A percentile compares a stretch with the other conserved stretches of the same genome.
phyloP scores from a whole-genome alignment of 2,113 vertebrate genomes.

The Sapajus apella region DNA sequence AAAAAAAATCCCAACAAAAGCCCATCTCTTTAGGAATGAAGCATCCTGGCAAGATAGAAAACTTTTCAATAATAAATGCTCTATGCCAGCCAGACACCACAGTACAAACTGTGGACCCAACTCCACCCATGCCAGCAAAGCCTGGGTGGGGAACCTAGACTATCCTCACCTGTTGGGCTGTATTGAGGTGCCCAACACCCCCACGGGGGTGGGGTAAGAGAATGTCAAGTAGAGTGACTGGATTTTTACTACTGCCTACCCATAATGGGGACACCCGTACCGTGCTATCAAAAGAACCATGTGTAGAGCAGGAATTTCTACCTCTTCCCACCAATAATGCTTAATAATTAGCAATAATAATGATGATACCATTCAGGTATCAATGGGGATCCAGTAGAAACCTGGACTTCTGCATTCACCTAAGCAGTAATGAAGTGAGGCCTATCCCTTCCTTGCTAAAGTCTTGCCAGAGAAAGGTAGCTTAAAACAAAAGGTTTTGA shows the following conservation, averaged over 20 bases:
- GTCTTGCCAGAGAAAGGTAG: neutral
- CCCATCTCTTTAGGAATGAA: neutral
- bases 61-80: neutral
- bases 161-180: neutral
- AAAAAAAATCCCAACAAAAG: neutral
- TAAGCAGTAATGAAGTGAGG: neutral
- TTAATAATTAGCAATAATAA: neutral
- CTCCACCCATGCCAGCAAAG: neutral
- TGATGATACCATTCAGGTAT: neutral
- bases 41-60: neutral
- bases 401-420: neutral
- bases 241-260: neutral
- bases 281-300: neutral
- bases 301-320: neutral
- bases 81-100: neutral
- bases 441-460: neutral
- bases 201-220: neutral
- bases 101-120: neutral
- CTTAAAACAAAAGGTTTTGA: neutral
- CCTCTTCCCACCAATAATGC: neutral
- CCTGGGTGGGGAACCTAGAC: neutral
- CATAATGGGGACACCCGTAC: neutral
- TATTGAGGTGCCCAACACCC: neutral
- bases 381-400: neutral
- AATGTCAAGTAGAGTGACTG: neutral